Evolutionary conservation across 1,140 invertebrate genomes (phyloP).

Genomic region (Bicyclus anynana): DNA sequence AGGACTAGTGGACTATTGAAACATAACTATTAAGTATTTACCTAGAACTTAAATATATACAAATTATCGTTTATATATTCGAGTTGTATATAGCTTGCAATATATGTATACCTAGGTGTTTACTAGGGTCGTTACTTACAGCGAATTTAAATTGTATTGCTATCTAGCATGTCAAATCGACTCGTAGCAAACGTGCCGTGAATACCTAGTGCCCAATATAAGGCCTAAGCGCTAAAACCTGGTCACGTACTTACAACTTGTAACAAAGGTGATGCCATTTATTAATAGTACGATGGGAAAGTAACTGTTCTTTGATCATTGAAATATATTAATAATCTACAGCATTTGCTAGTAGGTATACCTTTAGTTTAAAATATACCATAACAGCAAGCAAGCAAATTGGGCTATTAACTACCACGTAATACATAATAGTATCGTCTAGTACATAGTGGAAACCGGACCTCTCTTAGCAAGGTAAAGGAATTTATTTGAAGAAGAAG

Average conservation of each 20-base stretch:
- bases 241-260: slow-evolving; percentile 42
- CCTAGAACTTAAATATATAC: too few relatives aligned
- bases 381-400: too few relatives aligned
- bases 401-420: too few relatives aligned
- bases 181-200: slow-evolving; percentile 39
- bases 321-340: not conserved
- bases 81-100: too few relatives aligned
- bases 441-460: too few relatives aligned
- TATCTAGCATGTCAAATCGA: slow-evolving; percentile 43
- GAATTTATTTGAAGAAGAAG: too few relatives aligned
- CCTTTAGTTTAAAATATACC: too few relatives aligned
- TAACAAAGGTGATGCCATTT: slow-evolving; percentile 34
- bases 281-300: slow-evolving; percentile 35
- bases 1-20: too few relatives aligned
- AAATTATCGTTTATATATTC: too few relatives aligned
- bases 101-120: not conserved
- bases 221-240: slow-evolving; percentile 30
- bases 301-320: slow-evolving; percentile 20
- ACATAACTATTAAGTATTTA: too few relatives aligned
- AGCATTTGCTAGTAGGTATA: not conserved
- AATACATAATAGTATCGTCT: too few relatives aligned
- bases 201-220: slow-evolving; percentile 36
- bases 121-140: not conserved
- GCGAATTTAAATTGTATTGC: slow-evolving; percentile 13
- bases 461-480: too few relatives aligned